These are phyloP conservation scores for Macrotis lagotis DNA, from an alignment of 2,113 vertebrate species.

Conservation along the genomic window DNA sequence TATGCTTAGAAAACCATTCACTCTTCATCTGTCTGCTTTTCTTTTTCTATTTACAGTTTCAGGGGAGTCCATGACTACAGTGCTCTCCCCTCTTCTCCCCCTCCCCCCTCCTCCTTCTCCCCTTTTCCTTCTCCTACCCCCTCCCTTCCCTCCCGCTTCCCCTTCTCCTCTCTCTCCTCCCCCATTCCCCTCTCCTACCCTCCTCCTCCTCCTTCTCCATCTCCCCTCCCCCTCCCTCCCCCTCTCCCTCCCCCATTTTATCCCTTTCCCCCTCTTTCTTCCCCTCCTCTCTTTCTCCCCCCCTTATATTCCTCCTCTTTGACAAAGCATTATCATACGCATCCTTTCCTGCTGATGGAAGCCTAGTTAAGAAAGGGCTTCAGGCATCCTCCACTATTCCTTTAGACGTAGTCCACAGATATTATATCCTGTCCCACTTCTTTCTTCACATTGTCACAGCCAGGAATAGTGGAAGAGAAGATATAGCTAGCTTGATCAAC, in stretches of 20 bases:
- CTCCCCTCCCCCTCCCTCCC: accelerated
- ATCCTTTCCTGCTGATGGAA: neutral
- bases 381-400: neutral
- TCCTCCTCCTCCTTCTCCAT: neutral
- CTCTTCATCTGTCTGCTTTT: neutral
- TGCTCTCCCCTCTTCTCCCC: neutral
- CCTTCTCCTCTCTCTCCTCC: neutral
- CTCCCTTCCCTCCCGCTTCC: no score
- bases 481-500: neutral
- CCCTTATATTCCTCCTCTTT: neutral
- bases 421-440: neutral
- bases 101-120: no score
- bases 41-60: neutral
- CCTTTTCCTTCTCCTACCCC: no score
- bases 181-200: neutral
- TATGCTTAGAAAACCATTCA: neutral
- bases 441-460: neutral
- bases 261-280: no score
- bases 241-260: neutral
- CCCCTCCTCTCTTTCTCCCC: no score
- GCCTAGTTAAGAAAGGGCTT: neutral
- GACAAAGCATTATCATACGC: neutral
- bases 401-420: neutral
- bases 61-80: neutral
- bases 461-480: neutral